Evolutionary conservation across 2,113 vertebrate genomes (phyloP), one percentile per base, ranked within the genome.

Genomic region (Ceyx melanurus): DNA sequence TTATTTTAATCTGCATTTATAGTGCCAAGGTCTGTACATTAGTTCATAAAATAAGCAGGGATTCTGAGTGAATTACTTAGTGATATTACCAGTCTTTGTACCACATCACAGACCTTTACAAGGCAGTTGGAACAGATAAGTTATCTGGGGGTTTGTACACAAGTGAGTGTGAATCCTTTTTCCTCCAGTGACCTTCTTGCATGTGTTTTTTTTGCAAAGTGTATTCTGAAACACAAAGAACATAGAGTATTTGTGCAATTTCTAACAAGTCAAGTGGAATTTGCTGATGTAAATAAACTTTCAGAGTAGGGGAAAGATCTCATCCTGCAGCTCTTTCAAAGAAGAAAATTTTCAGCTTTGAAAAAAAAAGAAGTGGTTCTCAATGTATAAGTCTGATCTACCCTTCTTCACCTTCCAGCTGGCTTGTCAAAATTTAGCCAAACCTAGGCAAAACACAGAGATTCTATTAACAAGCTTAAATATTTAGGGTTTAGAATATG

Each of bases 1-100:
- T 88, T 95, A 92, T 83, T 95, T 96, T 94, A 86, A 90, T 65
- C 64, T 79, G 9, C 19, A 89, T 94, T 56, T 70, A 46, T 48
- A 80, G 6, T 45, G 29, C 16, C 71, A 93, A 94, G 51, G 26
- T 86, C 62, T 92, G 28, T 15, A n/a, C 35, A 57, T 76, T 94
- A 83, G 62, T 96, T 83, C 62, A 76, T 91, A 88, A 95, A 96
- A 94, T 65, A 91, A 40, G 12, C 43, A 94, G 33, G 5, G 19
- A 45, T 68, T 94, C 64, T 67, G 92, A 83, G 25, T 91, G 26
- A 87, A 28, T 94, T 66, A 67, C 18, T 93, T 89, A 89, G 82
- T 76, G 80, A 45, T 74, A 87, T 94, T 92, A 90, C n/a, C 62
- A 33, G 54, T 23, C 89, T 89, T 8, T 92, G 22, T 65, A 89